Percentiles rank a stretch among this genome's conserved stretches.
Evolutionary conservation across 2,113 vertebrate genomes (phyloP).

Genomic region (Dipodomys spectabilis): DNA sequence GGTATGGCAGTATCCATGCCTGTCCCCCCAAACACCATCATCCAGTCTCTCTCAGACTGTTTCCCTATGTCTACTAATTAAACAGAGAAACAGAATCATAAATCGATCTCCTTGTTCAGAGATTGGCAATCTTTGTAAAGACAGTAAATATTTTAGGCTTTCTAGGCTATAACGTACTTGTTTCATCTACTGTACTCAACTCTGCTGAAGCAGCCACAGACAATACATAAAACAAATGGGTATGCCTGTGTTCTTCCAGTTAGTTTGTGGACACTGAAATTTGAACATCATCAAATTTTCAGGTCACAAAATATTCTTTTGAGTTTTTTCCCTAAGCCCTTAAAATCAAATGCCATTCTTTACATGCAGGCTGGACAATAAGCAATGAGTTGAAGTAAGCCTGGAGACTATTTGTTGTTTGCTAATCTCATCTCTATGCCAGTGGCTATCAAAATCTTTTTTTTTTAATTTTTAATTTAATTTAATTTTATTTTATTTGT

Average conservation of each 20-base stretch:
- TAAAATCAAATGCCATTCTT: constrained; percentile 40
- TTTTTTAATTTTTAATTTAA: too few species aligned
- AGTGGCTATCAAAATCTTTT: neutral
- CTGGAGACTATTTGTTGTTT: neutral
- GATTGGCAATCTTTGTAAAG: neutral
- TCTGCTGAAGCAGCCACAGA: neutral
- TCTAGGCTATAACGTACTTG: neutral
- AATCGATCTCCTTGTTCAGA: neutral
- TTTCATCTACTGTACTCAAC: neutral
- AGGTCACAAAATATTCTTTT: constrained; percentile 9
- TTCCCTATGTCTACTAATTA: neutral
- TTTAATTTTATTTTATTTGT: too few species aligned
- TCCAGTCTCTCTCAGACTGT: neutral
- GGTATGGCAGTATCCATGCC: neutral
- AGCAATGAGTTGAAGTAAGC: neutral
- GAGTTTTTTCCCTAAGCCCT: neutral
- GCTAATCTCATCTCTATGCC: neutral
- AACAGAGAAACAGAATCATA: constrained; percentile 20
- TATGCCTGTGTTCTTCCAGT: neutral
- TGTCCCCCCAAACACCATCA: neutral
- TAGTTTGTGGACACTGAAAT: neutral
- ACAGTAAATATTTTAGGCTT: constrained; percentile 20
- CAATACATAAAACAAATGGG: neutral
- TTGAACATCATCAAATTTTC: constrained; percentile 10
- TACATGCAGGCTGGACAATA: neutral